These are phyloP conservation scores for Xenopus laevis DNA, from an alignment of 2,113 vertebrate genomes.

Conservation along the genomic window DNA sequence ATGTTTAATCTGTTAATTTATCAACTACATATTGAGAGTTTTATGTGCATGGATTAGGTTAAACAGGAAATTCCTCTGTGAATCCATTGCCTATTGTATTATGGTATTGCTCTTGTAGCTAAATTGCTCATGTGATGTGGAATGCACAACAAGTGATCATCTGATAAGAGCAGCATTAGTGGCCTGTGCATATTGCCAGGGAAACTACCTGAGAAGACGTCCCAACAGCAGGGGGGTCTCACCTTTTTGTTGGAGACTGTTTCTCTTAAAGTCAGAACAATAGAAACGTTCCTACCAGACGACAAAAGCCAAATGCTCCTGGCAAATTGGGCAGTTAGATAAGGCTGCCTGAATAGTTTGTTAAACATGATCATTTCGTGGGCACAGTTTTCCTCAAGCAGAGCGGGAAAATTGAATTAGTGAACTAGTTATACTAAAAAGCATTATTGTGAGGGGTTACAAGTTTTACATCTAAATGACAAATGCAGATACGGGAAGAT, in stretches of 20 bases:
- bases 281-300: conserved; percentile 19
- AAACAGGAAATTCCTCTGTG: too few species aligned
- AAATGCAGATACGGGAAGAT: too few species aligned
- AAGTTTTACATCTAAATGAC: too few species aligned
- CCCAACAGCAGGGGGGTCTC: conserved; percentile 6
- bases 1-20: too few species aligned
- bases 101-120: neutral
- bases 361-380: too few species aligned
- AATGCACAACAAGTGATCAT: conserved; percentile 1
- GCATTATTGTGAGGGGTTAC: too few species aligned
- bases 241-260: conserved; percentile 8
- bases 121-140: neutral
- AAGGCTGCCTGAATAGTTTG: neutral
- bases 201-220: conserved; percentile 2
- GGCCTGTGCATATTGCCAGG: neutral
- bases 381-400: too few species aligned
- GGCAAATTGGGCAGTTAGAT: neutral
- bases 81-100: neutral
- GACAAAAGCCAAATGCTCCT: conserved; percentile 18
- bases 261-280: conserved; percentile 25
- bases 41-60: too few species aligned
- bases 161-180: neutral
- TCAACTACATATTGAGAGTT: too few species aligned
- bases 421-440: too few species aligned
- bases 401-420: too few species aligned